Percentiles rank a stretch among this genome's conserved stretches.
Evolutionary conservation across 2,888 invertebrate species (phyloP).

Genomic region (Osmoderma eremita): DNA sequence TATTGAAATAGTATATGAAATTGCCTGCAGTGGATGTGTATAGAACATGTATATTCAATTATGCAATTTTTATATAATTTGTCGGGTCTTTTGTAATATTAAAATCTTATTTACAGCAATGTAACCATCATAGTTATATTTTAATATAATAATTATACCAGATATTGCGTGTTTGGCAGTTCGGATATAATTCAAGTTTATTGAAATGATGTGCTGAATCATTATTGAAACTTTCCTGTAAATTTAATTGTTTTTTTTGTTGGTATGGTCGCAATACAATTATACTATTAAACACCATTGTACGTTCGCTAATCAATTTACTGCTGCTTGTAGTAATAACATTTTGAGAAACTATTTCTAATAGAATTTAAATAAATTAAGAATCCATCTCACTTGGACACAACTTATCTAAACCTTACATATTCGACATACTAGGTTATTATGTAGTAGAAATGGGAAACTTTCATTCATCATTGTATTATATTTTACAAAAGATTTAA

Average conservation of each 20-base stretch:
- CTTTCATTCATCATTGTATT: conserved; percentile 3
- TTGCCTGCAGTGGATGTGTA: background rate
- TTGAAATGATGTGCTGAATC: conserved; percentile 3
- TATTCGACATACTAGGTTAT: background rate
- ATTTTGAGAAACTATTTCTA: conserved; percentile 9
- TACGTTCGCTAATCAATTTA: conserved; percentile 42
- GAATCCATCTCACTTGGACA: background rate
- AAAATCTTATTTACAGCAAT: conserved; percentile 33
- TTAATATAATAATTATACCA: conserved; percentile 1
- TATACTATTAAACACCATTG: conserved; percentile 23
- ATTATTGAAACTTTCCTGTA: background rate
- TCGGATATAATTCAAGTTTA: conserved; percentile 11
- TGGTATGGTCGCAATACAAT: conserved; percentile 17
- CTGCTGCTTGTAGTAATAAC: conserved; percentile 36
- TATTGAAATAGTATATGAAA: conserved; percentile 15
- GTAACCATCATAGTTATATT: conserved; percentile 6
- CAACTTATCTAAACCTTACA: conserved; percentile 30
- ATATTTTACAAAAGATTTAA: conserved; percentile 15
- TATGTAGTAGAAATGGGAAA: background rate
- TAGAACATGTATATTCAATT: background rate
- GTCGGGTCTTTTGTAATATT: conserved; percentile 1
- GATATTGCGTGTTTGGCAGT: conserved; percentile 26
- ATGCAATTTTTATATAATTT: conserved; percentile 4
- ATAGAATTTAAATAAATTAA: background rate
- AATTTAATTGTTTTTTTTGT: conserved; percentile 8